A percentile compares a stretch with the other conserved stretches of the same genome.
phyloP scores from a whole-genome alignment of 2,888 invertebrate species.

The Embidobia sp. region DNA sequence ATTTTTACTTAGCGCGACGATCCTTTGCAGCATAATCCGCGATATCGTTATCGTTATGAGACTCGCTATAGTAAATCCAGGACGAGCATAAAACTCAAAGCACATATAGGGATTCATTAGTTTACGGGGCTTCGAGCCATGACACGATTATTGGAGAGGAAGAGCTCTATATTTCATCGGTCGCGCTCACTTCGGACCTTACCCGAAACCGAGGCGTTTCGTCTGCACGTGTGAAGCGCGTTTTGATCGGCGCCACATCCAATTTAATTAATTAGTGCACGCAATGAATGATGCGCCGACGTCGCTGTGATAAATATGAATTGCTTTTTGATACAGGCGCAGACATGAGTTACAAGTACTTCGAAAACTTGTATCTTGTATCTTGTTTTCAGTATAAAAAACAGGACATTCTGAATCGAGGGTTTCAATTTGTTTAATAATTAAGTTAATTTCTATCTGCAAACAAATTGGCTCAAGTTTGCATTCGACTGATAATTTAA shows the following conservation, averaged over 20 bases:
- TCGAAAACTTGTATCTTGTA: too few relatives aligned
- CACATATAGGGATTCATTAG: slow-evolving; percentile 64
- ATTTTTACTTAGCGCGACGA: slow-evolving; percentile 63
- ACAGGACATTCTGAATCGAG: too few relatives aligned
- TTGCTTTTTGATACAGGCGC: slow-evolving; percentile 2
- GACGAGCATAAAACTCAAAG: slow-evolving; percentile 61
- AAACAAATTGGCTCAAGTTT: too few relatives aligned
- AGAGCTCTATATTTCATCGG: slow-evolving; percentile 53
- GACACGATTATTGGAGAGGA: slow-evolving; percentile 61
- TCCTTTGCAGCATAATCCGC: slow-evolving; percentile 61
- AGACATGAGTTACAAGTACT: too few relatives aligned
- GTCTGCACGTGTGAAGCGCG: not conserved
- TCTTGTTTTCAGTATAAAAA: too few relatives aligned
- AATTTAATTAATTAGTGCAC: slow-evolving; percentile 24
- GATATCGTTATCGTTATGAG: slow-evolving; percentile 63
- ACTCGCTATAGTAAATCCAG: slow-evolving; percentile 60
- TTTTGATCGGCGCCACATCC: not conserved
- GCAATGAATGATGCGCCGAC: slow-evolving; percentile 12
- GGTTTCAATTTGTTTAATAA: too few relatives aligned
- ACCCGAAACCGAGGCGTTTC: not conserved
- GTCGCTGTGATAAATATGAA: slow-evolving; percentile 6
- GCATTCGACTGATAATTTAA: too few relatives aligned
- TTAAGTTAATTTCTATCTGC: too few relatives aligned
- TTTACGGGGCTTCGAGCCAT: slow-evolving; percentile 55
- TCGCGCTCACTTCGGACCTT: slow-evolving; percentile 4